Conservation (phyloP, 1,140 invertebrate genomes). For the Achatina immaculata region DNA sequence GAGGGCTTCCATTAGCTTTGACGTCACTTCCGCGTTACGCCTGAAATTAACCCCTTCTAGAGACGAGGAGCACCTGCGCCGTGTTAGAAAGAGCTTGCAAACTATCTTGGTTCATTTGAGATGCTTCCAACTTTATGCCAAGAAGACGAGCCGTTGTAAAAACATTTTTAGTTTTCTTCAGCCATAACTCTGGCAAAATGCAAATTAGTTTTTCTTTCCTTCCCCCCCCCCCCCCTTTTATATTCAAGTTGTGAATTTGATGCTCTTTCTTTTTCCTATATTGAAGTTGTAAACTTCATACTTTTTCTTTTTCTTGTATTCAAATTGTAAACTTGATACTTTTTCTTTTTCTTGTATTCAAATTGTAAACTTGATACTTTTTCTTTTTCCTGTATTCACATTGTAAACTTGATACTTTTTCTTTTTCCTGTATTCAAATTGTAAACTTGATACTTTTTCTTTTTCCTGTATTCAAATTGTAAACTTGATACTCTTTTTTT, state of each 20-base stretch:
- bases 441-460: too few species aligned
- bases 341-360: too few species aligned
- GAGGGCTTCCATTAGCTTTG: not conserved
- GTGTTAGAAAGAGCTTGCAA: not conserved
- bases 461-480: too few species aligned
- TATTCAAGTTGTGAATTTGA: not conserved
- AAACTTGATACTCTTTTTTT: too few species aligned
- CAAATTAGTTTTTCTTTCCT: too few species aligned
- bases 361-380: too few species aligned
- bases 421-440: too few species aligned
- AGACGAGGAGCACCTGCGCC: conserved; percentile 9
- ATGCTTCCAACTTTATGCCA: conserved; percentile 8
- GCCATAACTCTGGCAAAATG: conserved; percentile 11
- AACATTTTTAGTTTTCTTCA: conserved; percentile 15
- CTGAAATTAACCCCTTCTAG: conserved; percentile 13
- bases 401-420: too few species aligned
- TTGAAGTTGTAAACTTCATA: too few species aligned
- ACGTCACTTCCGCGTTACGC: conserved; percentile 11
- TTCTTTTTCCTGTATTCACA: too few species aligned
- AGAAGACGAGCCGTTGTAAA: conserved; percentile 12
- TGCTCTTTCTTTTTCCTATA: not conserved
- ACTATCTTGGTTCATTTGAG: not conserved
- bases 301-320: too few species aligned
- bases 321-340: too few species aligned
- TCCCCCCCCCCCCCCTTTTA: not conserved